phyloP scores from a whole-genome alignment of 2,888 invertebrate species.

The Polydrusus pterygomalis region DNA sequence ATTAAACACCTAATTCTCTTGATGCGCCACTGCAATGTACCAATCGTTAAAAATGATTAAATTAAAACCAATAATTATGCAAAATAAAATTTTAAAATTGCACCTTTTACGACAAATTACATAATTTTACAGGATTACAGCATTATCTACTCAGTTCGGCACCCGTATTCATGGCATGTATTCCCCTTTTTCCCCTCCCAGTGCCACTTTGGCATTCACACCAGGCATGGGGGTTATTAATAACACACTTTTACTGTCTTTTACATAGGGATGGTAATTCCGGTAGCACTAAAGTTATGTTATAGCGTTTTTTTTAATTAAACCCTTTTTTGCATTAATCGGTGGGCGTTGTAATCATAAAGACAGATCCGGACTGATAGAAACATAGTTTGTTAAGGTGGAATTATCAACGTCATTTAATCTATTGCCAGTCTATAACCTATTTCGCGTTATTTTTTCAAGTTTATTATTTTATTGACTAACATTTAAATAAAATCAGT shows the following conservation, averaged over 20 bases:
- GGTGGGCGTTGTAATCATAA: neutral
- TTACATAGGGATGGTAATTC: neutral
- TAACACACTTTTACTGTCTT: no score
- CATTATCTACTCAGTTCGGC: neutral
- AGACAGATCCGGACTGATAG: neutral
- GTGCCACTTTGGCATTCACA: slow-evolving; percentile 1
- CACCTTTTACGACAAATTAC: neutral
- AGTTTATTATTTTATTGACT: no score
- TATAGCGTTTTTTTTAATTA: slow-evolving; percentile 14
- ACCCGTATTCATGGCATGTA: slow-evolving; percentile 1
- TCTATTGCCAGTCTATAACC: no score
- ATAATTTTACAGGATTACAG: neutral
- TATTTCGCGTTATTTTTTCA: no score
- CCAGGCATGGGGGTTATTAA: slow-evolving; percentile 18
- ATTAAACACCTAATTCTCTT: no score
- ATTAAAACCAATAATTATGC: no score
- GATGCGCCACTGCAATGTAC: no score
- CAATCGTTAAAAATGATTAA: no score
- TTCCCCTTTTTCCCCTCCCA: slow-evolving; percentile 1
- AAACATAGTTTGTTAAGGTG: no score
- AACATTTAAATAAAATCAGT: no score
- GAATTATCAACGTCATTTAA: no score
- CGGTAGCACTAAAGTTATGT: slow-evolving; percentile 3
- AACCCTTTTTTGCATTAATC: neutral
- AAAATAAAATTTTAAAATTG: neutral